Conservation (phyloP, 2,797 vertebrate species). For the Tarsius wallacei region DNA sequence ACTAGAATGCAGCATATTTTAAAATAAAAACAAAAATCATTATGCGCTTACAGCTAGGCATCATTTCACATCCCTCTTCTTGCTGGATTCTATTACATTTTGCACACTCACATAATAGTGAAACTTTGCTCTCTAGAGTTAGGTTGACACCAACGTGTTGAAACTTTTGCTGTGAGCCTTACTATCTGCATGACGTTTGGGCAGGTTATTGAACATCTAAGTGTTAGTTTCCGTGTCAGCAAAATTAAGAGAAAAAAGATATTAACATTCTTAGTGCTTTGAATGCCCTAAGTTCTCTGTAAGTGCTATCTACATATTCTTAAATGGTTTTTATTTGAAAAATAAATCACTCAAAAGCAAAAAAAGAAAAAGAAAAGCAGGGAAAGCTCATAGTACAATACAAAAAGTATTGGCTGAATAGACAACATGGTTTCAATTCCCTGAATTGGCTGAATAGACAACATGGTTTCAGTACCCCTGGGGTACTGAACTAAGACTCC, state of each 20-base stretch:
- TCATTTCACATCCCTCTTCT: neutral
- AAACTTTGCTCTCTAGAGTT: neutral
- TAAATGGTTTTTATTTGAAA: conserved; percentile 30
- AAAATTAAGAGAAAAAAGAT: neutral
- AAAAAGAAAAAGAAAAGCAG: neutral
- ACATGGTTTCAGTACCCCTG: neutral
- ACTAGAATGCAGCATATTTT: neutral
- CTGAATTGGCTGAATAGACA: neutral
- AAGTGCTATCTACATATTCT: neutral
- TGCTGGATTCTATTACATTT: neutral
- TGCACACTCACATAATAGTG: neutral
- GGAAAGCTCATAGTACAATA: neutral
- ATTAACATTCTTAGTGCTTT: neutral
- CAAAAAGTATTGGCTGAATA: neutral
- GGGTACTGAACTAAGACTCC: neutral
- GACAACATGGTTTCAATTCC: neutral
- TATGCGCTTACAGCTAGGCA: neutral
- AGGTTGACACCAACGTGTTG: neutral
- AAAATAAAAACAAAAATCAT: neutral
- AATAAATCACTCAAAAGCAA: neutral
- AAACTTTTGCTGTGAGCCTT: neutral
- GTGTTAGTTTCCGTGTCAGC: neutral
- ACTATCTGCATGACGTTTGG: neutral
- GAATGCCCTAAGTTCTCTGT: neutral
- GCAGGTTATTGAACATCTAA: neutral